phyloP scores from a whole-genome alignment of 2,113 vertebrate genomes.

The Astatoreochromis straeleni region DNA sequence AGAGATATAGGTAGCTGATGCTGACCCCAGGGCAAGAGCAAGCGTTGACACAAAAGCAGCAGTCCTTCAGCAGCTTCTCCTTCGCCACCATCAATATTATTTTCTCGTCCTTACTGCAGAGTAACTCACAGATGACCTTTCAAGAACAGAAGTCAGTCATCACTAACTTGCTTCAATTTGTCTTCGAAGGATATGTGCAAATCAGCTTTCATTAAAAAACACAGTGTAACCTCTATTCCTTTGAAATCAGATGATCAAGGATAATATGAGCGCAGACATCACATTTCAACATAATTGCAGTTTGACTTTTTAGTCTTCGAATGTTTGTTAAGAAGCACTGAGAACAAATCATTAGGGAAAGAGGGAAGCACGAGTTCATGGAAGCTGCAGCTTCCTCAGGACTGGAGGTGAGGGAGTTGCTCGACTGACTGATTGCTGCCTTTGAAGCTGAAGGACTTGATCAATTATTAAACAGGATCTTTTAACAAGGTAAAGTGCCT shows the following conservation, averaged over 20 bases:
- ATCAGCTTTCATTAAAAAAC: conserved; percentile 5
- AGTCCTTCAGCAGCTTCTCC: not conserved
- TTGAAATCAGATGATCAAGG: conserved; percentile 16
- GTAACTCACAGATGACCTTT: conserved; percentile 2
- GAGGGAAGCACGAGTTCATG: conserved; percentile 8
- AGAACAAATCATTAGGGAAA: conserved; percentile 19
- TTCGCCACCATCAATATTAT: not conserved
- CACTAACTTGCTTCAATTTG: not conserved
- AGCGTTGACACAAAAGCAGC: conserved; percentile 6
- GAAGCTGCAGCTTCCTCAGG: conserved; percentile 6
- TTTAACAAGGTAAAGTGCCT: conserved; percentile 55
- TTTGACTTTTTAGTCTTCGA: conserved; percentile 17
- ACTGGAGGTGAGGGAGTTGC: not conserved
- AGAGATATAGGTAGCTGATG: not conserved
- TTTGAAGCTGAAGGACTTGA: conserved; percentile 56
- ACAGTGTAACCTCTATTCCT: not conserved
- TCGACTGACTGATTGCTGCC: conserved; percentile 45
- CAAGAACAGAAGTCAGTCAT: not conserved
- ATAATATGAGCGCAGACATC: not conserved
- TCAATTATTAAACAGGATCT: conserved; percentile 65
- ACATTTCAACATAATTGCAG: conserved; percentile 5
- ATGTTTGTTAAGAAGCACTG: not conserved
- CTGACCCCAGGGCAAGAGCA: conserved; percentile 3
- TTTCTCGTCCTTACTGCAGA: not conserved
- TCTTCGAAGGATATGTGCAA: not conserved